Conservation (phyloP, 2,113 vertebrate species). For the Ceyx melanurus region DNA sequence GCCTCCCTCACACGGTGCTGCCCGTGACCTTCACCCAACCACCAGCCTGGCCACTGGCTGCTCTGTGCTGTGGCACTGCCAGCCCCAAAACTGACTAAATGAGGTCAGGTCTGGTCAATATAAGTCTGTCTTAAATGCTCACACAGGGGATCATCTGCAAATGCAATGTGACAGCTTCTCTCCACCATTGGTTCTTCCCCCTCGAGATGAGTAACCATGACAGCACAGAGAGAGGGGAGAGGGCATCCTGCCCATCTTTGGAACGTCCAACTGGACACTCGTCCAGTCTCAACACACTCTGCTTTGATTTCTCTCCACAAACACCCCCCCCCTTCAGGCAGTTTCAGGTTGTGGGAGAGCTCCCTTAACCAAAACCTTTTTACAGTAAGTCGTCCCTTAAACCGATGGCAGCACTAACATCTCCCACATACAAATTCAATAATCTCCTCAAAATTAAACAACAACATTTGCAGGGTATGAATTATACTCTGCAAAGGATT, state of each 20-base stretch:
- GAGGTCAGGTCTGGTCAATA: background rate
- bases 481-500: background rate
- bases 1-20: accelerated
- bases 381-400: background rate
- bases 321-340: background rate
- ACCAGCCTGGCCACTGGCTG: background rate
- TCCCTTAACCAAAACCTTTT: background rate
- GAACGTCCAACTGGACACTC: background rate
- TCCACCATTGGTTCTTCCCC: background rate
- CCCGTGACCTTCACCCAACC: background rate
- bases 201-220: background rate
- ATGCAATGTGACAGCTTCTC: background rate
- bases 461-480: background rate
- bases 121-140: background rate
- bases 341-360: background rate
- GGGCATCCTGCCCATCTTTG: background rate
- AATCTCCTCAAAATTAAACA: background rate
- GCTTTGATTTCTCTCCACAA: background rate
- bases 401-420: background rate
- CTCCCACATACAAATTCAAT: background rate
- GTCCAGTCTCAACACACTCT: background rate
- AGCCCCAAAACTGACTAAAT: background rate
- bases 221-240: background rate
- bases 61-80: background rate
- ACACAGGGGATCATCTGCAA: background rate